Base-by-base conservation (phyloP, 2,113 vertebrate genomes). In the Forbesichthys papilliferus region DNA sequence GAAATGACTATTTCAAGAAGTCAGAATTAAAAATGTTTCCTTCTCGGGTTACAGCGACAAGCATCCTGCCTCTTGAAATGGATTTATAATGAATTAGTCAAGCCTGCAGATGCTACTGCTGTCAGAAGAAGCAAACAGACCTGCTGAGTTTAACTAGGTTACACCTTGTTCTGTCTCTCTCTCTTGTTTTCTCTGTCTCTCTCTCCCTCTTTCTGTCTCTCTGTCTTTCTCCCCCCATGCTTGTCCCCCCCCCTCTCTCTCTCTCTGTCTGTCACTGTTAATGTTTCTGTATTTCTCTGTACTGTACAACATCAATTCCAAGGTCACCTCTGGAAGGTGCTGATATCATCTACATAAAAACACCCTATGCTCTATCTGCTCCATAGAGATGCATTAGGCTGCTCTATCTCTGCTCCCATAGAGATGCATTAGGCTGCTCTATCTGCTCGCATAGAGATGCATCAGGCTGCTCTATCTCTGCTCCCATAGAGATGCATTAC, bases 41-140 rank as follows among this genome's bases (percentile, higher is more conserved):
- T 53, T 69, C 77, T 82, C 49, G 16, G 69, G 62, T 77, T 76
- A 16, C 63, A 71, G 85, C 77, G 83, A 70, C 0, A 20, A 58
- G 55, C 46, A 48, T 75, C 74, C 74, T 66, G 48, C 61, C 66
- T 70, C 10, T 56, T 75, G 52, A 64, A 77, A 77, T 71, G 81
- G 71, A 60, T 84, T 84, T 34, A 66, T 84, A 81, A 88, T 88
- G 84, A 91, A 84, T 89, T 84, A 82, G 86, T 85, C 73, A 76
- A 64, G 81, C 78, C 68, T 52, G 75, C 49, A 85, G 79, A 86
- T 79, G 75, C 34, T 47, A 77, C 49, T 6, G 4, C 73, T 74
- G 78, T 84, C 83, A 78, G 78, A 75, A 73, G 66, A 73, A 81
- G 66, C 64, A 57, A 42, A 70, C 71, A 51, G 74, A 79, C 80